A percentile compares a stretch with the other conserved stretches of the same genome.
phyloP scores from a whole-genome alignment of 2,797 vertebrate genomes.

The Gambusia yucatana region DNA sequence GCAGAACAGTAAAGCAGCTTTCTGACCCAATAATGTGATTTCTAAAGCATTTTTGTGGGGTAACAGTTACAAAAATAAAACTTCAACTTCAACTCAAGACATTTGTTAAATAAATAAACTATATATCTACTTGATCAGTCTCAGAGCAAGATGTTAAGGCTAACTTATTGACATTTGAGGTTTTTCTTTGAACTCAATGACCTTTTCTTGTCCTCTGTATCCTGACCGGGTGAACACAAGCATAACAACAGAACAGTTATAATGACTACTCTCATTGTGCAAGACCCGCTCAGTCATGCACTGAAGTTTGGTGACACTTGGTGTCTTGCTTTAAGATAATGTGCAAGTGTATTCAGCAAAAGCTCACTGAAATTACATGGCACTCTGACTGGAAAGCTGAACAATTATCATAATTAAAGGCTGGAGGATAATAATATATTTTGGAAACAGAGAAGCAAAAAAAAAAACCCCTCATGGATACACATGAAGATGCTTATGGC shows the following conservation, averaged over 20 bases:
- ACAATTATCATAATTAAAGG: slow-evolving; percentile 44
- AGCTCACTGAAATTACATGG: slow-evolving; percentile 2
- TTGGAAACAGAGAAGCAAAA: neutral
- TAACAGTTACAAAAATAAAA: slow-evolving; percentile 34
- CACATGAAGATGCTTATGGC: neutral
- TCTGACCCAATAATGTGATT: slow-evolving; percentile 51
- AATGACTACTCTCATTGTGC: slow-evolving; percentile 45
- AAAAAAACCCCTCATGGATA: neutral
- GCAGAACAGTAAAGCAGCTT: slow-evolving; percentile 35
- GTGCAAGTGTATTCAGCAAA: slow-evolving; percentile 25
- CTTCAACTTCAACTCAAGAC: slow-evolving; percentile 11
- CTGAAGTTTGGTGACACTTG: slow-evolving; percentile 19
- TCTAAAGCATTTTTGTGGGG: slow-evolving; percentile 44
- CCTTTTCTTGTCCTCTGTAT: slow-evolving; percentile 10
- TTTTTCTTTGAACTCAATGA: slow-evolving; percentile 16
- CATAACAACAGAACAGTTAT: slow-evolving; percentile 48
- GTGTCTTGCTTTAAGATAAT: slow-evolving; percentile 36
- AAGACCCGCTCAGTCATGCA: slow-evolving; percentile 26
- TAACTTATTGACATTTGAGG: slow-evolving; percentile 1
- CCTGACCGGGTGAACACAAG: slow-evolving; percentile 22
- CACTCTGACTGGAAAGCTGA: slow-evolving; percentile 19
- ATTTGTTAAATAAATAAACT: slow-evolving; percentile 24
- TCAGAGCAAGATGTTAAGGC: neutral
- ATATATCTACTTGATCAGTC: neutral
- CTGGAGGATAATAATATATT: slow-evolving; percentile 30